Evolutionary conservation across 92 coral and sea anemone species (phyloP).

Genomic region (Montipora capitata): DNA sequence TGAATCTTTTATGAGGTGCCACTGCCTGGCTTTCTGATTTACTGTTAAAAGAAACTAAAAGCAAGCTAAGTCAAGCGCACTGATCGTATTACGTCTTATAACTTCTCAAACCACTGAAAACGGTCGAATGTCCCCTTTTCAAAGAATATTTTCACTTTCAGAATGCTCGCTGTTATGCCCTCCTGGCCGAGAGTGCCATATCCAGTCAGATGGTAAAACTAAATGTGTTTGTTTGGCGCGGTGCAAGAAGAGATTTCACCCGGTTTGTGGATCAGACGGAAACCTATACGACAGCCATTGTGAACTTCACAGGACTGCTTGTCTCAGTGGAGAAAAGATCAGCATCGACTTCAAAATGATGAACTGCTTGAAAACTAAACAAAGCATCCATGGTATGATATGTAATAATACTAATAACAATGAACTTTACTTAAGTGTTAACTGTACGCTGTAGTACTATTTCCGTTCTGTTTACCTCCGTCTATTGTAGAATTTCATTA

Average conservation of each 20-base stretch:
- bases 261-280: constrained; percentile 83
- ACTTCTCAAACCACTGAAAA: neutral
- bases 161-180: constrained; percentile 69
- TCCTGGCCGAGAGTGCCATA: constrained; percentile 63
- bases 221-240: constrained; percentile 69
- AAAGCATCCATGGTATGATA: constrained; percentile 6
- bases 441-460: too few species aligned
- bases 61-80: too few species aligned
- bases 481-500: too few species aligned
- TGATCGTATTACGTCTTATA: too few species aligned
- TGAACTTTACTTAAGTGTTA: too few species aligned
- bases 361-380: constrained; percentile 32
- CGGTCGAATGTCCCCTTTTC: neutral
- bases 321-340: constrained; percentile 62
- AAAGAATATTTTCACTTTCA: constrained; percentile 1
- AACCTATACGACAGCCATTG: constrained; percentile 73
- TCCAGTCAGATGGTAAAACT: constrained; percentile 40
- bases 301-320: constrained; percentile 78
- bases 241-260: constrained; percentile 67
- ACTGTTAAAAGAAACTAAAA: too few species aligned
- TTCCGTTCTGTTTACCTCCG: too few species aligned
- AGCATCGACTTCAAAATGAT: constrained; percentile 65
- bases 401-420: neutral
- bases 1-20: neutral
- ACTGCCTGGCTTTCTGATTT: too few species aligned